Evolutionary conservation across 2,113 vertebrate genomes (phyloP).

Genomic region (Callochromis pleurospilus): DNA sequence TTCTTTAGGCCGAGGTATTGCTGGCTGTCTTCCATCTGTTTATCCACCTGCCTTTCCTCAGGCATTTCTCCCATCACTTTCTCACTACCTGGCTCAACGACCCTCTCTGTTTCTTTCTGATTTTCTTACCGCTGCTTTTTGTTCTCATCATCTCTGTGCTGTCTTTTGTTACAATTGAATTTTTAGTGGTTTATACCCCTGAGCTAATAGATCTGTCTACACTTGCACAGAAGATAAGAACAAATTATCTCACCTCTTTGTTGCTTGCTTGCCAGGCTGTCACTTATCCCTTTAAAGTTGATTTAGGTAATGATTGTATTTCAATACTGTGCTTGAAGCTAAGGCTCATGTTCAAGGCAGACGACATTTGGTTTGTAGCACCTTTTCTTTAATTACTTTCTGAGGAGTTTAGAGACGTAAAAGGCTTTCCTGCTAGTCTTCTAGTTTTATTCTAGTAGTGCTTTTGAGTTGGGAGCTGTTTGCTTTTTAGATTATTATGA

Average conservation of each 20-base stretch:
- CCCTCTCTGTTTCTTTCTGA: neutral
- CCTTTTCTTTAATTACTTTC: slow-evolving; percentile 3
- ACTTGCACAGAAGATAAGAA: neutral
- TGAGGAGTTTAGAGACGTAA: neutral
- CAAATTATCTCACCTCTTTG: neutral
- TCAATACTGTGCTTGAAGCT: neutral
- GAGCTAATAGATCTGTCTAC: slow-evolving; percentile 17
- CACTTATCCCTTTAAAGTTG: slow-evolving; percentile 16
- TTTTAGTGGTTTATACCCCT: slow-evolving; percentile 19
- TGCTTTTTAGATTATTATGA: slow-evolving; percentile 12
- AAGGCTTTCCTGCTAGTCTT: neutral
- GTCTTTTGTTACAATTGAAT: neutral
- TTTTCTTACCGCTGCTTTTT: neutral
- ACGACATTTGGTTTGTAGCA: neutral
- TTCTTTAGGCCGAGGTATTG: neutral
- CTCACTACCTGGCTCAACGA: neutral
- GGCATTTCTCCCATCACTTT: neutral
- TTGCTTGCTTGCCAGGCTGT: neutral
- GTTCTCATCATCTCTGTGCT: neutral
- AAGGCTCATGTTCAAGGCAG: neutral
- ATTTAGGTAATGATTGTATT: slow-evolving; percentile 20
- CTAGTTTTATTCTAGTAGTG: neutral
- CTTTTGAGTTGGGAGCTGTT: neutral
- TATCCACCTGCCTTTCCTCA: neutral
- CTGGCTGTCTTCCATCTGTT: neutral